Conservation (phyloP, 2,797 vertebrate species). For the Borostomias antarcticus region DNA sequence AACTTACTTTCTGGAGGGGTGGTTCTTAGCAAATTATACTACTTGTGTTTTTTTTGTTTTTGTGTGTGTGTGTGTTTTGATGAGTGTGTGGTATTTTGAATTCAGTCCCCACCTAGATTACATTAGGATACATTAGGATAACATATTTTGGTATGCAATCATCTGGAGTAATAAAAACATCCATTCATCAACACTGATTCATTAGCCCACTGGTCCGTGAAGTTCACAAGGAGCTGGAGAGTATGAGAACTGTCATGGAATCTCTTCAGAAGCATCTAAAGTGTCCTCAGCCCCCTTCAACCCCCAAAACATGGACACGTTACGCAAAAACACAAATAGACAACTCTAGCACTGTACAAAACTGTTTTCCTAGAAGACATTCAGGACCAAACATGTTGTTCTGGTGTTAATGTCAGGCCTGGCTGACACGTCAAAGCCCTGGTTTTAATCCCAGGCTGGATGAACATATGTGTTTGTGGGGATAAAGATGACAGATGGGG, state of each 20-base stretch:
- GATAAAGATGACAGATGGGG: conserved; percentile 1
- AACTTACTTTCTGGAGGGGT: neutral
- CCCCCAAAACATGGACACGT: conserved; percentile 8
- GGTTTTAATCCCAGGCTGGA: neutral
- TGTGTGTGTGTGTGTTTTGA: too few relatives aligned
- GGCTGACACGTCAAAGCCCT: neutral
- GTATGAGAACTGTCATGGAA: conserved; percentile 3
- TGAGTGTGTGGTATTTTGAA: neutral
- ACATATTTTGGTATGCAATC: neutral
- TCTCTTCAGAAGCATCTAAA: neutral
- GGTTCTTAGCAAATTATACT: neutral
- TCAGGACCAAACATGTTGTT: conserved; percentile 1
- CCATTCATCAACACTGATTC: neutral
- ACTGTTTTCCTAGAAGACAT: neutral
- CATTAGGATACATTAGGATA: neutral
- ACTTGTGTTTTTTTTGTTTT: too few relatives aligned
- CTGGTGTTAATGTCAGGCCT: neutral
- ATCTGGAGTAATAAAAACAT: neutral
- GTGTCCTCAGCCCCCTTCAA: neutral
- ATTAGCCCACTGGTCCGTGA: too few relatives aligned
- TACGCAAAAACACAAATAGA: conserved; percentile 8
- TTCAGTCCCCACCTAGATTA: neutral
- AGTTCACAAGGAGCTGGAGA: neutral
- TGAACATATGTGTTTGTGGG: conserved; percentile 2
- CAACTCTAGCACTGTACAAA: neutral